Evolutionary conservation across 1,140 invertebrate species (phyloP).

Genomic region (Aphaenogaster ashmeadi): DNA sequence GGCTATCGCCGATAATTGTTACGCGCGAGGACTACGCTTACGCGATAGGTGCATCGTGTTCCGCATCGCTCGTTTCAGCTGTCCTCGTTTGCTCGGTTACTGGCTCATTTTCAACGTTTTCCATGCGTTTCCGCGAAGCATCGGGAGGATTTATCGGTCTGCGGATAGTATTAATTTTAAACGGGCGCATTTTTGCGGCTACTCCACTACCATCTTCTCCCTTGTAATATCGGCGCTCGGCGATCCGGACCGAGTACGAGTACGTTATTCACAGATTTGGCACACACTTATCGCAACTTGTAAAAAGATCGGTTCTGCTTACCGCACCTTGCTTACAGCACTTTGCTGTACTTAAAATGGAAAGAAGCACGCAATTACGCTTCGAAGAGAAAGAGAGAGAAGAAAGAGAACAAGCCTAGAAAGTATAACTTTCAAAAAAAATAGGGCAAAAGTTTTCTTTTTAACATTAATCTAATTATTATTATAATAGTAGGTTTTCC

Average conservation of each 20-base stretch:
- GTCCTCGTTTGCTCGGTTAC: slow-evolving; percentile 71
- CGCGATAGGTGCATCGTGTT: slow-evolving; percentile 70
- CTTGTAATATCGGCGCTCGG: background rate
- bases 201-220: background rate
- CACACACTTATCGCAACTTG: slow-evolving; percentile 31
- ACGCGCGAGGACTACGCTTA: slow-evolving; percentile 61
- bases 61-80: slow-evolving; percentile 69
- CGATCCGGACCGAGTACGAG: background rate
- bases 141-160: slow-evolving; percentile 68
- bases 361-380: slow-evolving; percentile 7
- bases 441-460: background rate
- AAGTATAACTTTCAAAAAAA: background rate
- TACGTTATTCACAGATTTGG: slow-evolving; percentile 8
- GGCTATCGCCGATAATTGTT: slow-evolving; percentile 70
- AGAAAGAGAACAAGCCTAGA: background rate
- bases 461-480: slow-evolving; percentile 10
- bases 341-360: background rate
- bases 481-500: background rate
- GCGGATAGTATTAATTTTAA: slow-evolving; percentile 68
- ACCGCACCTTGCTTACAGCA: background rate
- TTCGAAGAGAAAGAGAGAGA: background rate
- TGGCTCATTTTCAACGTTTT: slow-evolving; percentile 75
- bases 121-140: slow-evolving; percentile 69
- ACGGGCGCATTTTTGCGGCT: slow-evolving; percentile 59
- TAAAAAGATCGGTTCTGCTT: slow-evolving; percentile 32